Evolutionary conservation across 2,888 invertebrate genomes (phyloP), one percentile per base, ranked within the genome.

Genomic region (Tipula confusa): DNA sequence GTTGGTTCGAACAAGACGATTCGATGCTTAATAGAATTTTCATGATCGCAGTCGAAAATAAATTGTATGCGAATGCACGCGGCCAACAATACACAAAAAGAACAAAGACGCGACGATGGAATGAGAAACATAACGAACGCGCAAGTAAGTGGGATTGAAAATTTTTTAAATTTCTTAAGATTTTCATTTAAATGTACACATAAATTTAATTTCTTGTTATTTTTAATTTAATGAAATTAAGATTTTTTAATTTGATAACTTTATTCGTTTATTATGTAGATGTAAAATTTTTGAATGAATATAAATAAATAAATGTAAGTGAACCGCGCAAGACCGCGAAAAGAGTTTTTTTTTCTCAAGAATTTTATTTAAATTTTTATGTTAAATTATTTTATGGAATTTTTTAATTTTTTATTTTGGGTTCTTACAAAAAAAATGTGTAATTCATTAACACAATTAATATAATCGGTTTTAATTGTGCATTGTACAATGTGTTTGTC

Each of bases 281-380:
- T 48, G 7, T 48, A 48, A 11, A 36, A 36, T 43, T n/a, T 43
- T 36, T 36, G 11, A 36, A 36, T 43, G 43, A n/a, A 24, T 18
- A 11, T 64, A 64, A 24, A 24, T 64, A 64, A 24, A 1, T 9
- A 9, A 0, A 33, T 33, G 33, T 33, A 33, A 33, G 33, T 33
- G 33, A 24, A 11, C 9, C 64, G 64, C 64, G 64, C n/a, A n/a
- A 64, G 64, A 64, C 64, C 64, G 64, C 64, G 24, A 64, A 64
- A 64, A 18, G 64, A 64, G 24, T 9, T 64, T 64, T n/a, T n/a
- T n/a, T n/a, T n/a, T n/a, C n/a, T n/a, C n/a, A 9, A 18, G 64
- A 64, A 64, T 64, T n/a, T 64, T 64, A 64, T 64, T 64, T 64
- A 64, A 64, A 64, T 64, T 64, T 64, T 64, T 64, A 11, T 18